Evolutionary conservation across 2,113 vertebrate genomes (phyloP).

Genomic region (Semnornis frantzii): DNA sequence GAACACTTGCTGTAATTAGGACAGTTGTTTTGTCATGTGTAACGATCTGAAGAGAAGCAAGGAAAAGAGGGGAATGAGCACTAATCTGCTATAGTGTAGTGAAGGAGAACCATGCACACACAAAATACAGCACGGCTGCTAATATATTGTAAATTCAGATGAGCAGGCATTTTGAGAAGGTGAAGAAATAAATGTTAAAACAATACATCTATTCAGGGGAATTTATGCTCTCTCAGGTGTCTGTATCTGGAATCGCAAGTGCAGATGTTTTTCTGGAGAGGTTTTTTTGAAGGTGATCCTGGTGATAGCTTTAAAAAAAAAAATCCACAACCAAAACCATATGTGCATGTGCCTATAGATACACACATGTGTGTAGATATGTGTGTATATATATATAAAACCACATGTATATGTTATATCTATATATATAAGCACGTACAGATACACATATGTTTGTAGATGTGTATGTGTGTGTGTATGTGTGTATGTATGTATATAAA

Average conservation of each 20-base stretch:
- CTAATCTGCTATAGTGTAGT: conserved; percentile 52
- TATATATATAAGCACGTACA: too few species aligned
- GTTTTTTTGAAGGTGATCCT: neutral
- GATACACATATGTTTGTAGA: too few species aligned
- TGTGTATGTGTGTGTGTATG: neutral
- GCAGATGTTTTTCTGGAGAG: conserved; percentile 12
- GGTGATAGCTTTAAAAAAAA: neutral
- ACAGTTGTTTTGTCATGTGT: conserved; percentile 78
- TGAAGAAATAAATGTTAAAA: conserved; percentile 57
- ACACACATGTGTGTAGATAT: neutral
- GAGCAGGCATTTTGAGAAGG: conserved; percentile 43
- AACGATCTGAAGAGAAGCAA: conserved; percentile 74
- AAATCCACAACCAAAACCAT: neutral
- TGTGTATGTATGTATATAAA: neutral
- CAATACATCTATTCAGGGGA: conserved; percentile 33
- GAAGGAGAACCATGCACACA: conserved; percentile 27
- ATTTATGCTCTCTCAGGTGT: conserved; percentile 35
- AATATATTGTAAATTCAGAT: conserved; percentile 44
- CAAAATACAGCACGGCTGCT: neutral
- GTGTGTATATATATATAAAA: neutral
- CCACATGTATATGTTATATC: too few species aligned
- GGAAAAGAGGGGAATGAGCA: conserved; percentile 67
- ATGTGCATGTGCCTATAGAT: neutral
- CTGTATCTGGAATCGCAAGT: neutral
- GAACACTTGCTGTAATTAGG: conserved; percentile 75